A percentile compares a stretch with the other conserved stretches of the same genome.
These are phyloP conservation scores for Brachycybe producta DNA, from an alignment of 2,888 invertebrate species.

Conservation along the genomic window DNA sequence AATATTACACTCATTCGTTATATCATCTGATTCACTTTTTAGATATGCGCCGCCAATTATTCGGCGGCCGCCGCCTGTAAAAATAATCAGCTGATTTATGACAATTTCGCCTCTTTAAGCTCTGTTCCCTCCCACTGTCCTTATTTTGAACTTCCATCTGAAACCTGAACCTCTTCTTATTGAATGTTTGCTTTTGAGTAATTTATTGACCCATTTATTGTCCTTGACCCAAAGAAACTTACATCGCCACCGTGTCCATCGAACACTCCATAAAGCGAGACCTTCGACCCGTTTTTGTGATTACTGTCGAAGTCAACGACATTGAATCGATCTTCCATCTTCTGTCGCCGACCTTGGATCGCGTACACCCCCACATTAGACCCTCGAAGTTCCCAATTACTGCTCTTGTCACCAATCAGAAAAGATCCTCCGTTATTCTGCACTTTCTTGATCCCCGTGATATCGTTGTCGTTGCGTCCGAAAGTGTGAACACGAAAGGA, in stretches of 20 bases:
- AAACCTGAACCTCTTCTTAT: too few species aligned
- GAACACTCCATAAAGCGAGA: conserved; percentile 80
- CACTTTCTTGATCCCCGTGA: neutral
- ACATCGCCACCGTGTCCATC: conserved; percentile 91
- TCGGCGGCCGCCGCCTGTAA: too few species aligned
- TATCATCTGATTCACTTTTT: too few species aligned
- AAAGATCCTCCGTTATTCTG: neutral
- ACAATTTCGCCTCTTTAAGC: too few species aligned
- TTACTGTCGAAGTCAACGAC: conserved; percentile 71
- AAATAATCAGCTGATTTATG: too few species aligned
- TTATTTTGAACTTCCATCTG: too few species aligned
- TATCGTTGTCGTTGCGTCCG: neutral
- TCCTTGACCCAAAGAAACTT: too few species aligned
- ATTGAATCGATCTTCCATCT: conserved; percentile 91
- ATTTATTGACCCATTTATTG: too few species aligned
- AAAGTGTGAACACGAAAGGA: conserved; percentile 1
- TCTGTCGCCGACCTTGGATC: conserved; percentile 72
- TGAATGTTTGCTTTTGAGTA: too few species aligned
- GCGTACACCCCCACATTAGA: conserved; percentile 72
- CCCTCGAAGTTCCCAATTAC: conserved; percentile 58
- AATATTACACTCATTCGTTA: too few species aligned
- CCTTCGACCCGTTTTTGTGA: conserved; percentile 60
- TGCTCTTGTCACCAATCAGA: conserved; percentile 2
- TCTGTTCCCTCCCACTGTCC: too few species aligned
- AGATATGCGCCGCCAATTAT: too few species aligned